phyloP scores from a whole-genome alignment of 2,888 invertebrate species.

The Hydropsyche betteni region DNA sequence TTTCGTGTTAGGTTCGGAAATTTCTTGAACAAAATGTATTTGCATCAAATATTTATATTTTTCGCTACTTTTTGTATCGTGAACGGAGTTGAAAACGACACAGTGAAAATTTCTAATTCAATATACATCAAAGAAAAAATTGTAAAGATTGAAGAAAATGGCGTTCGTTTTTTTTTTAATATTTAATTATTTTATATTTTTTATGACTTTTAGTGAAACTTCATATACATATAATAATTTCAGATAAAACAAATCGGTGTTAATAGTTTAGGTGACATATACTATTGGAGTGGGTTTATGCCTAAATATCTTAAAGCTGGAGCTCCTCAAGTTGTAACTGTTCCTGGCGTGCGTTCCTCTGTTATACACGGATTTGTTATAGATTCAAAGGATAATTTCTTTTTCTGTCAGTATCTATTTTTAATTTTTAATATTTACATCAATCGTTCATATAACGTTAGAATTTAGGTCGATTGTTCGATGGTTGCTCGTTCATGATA shows the following conservation, averaged over 20 bases:
- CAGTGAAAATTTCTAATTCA: neutral
- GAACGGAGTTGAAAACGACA: neutral
- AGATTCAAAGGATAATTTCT: conserved; percentile 17
- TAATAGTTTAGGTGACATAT: conserved; percentile 10
- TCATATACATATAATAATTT: neutral
- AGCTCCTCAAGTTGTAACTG: neutral
- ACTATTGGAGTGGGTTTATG: neutral
- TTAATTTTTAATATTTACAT: too few species aligned
- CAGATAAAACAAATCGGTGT: conserved; percentile 19
- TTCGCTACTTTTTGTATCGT: too few species aligned
- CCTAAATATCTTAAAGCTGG: conserved; percentile 1
- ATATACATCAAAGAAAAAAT: conserved; percentile 19
- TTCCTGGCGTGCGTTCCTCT: neutral
- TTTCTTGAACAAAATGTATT: too few species aligned
- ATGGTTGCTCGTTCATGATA: neutral
- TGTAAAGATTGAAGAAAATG: neutral
- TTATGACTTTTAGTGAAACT: neutral
- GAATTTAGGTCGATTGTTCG: neutral
- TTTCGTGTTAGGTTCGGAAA: too few species aligned
- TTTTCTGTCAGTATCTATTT: conserved; percentile 10
- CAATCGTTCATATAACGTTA: neutral
- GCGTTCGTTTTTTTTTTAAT: neutral
- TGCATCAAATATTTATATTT: too few species aligned
- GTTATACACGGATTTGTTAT: conserved; percentile 9
- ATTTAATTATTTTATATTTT: neutral